These are phyloP conservation scores for Paramacrobiotus metropolitanus DNA, from an alignment of 1,140 invertebrate genomes.

Conservation along the genomic window DNA sequence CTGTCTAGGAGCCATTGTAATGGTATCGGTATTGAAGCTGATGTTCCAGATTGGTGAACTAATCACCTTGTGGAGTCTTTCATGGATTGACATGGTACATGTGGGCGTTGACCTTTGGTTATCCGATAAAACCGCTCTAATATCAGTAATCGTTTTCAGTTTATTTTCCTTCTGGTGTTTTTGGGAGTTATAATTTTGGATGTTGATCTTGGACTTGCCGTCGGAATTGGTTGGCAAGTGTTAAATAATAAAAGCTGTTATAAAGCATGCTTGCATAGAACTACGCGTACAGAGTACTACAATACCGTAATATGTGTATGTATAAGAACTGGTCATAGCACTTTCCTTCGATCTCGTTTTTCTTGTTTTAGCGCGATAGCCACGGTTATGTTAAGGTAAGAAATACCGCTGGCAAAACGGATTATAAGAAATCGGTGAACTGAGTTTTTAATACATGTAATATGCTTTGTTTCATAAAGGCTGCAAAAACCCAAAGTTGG, in stretches of 20 bases:
- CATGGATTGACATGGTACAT: background rate
- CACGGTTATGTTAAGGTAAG: background rate
- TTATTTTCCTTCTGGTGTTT: background rate
- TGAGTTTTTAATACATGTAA: too few species aligned
- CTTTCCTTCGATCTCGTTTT: too few species aligned
- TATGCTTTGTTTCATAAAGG: too few species aligned
- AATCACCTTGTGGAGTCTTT: background rate
- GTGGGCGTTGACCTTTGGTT: too few species aligned
- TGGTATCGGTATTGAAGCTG: constrained; percentile 1
- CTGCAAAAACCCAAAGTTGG: constrained; percentile 2
- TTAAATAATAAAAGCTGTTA: too few species aligned
- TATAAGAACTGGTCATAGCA: too few species aligned
- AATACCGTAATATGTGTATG: too few species aligned
- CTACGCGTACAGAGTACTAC: too few species aligned
- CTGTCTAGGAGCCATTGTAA: background rate
- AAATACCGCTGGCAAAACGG: too few species aligned
- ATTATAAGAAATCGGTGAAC: too few species aligned
- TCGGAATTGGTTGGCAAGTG: background rate
- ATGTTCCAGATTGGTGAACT: background rate
- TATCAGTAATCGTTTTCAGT: background rate
- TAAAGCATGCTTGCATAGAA: too few species aligned
- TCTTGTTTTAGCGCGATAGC: background rate
- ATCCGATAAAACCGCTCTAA: background rate
- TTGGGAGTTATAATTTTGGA: background rate
- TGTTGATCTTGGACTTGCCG: background rate